Evolutionary conservation across 2,888 invertebrate species (phyloP), one percentile per base, ranked within the genome.

Genomic region (Macropis europaea): DNA sequence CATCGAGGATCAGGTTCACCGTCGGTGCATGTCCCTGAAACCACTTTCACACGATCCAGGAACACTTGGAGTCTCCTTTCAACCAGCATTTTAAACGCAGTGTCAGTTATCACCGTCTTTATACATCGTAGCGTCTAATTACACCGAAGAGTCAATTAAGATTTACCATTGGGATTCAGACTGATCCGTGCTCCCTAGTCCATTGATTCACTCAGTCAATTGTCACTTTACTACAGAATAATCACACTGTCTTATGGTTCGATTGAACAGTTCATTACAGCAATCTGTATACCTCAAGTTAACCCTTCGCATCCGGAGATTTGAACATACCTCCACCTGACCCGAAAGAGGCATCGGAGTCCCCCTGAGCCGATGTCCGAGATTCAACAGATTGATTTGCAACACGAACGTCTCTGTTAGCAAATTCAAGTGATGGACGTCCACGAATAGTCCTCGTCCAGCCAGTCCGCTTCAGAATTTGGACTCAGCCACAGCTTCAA

Each of bases 391-490:
- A n/a, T n/a, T n/a, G n/a, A n/a, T n/a, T n/a, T n/a, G n/a, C n/a
- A n/a, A n/a, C n/a, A n/a, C n/a, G n/a, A n/a, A n/a, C n/a, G n/a
- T n/a, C n/a, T n/a, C n/a, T n/a, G n/a, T n/a, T n/a, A n/a, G n/a
- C n/a, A n/a, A n/a, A n/a, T n/a, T n/a, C n/a, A n/a, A n/a, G n/a
- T n/a, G n/a, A n/a, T n/a, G n/a, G n/a, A n/a, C n/a, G n/a, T n/a
- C n/a, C n/a, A n/a, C n/a, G n/a, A n/a, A n/a, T 9, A 7, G 2
- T 26, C 5, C 7, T 6, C 26, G 28, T 57, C 7, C 6, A 7
- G n/a, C 24, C 6, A 54, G 13, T 19, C 11, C n/a, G n/a, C n/a
- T n/a, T 88, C 77, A 87, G 78, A 89, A 87, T 64, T 87, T 82
- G 5, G 89, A 87, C 71, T 87, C 84, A 52, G 78, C 76, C 9